phyloP scores from a whole-genome alignment of 2,888 invertebrate species.

The Lasioglossum lativentre region DNA sequence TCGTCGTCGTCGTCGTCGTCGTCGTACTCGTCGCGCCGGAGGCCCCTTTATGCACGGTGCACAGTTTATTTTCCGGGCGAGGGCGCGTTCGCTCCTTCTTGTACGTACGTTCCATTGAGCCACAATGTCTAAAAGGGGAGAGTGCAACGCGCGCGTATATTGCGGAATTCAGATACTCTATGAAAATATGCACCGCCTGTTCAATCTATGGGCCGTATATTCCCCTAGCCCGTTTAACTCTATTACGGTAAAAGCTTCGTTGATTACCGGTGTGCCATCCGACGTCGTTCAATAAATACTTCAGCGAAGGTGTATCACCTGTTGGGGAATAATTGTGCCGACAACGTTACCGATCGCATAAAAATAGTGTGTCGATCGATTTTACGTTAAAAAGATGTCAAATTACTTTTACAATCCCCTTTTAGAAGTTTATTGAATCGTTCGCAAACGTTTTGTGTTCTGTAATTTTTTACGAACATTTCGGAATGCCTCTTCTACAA shows the following conservation, averaged over 20 bases:
- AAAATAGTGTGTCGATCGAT: not conserved
- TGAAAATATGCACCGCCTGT: constrained; percentile 39
- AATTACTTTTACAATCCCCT: not conserved
- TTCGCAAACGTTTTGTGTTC: not conserved
- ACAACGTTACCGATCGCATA: not conserved
- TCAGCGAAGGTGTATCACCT: not conserved
- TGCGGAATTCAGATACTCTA: constrained; percentile 49
- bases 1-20: constrained; percentile 18
- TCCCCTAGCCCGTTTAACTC: constrained; percentile 21
- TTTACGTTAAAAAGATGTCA: not conserved
- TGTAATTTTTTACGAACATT: too few relatives aligned
- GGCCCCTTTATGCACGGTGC: too few relatives aligned
- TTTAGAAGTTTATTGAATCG: not conserved
- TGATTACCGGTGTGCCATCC: constrained; percentile 31
- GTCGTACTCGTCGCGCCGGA: constrained; percentile 10
- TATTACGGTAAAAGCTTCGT: constrained; percentile 39
- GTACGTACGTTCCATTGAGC: constrained; percentile 40
- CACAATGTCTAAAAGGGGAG: constrained; percentile 39
- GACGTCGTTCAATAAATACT: constrained; percentile 20
- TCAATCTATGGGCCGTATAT: constrained; percentile 32
- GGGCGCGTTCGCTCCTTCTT: constrained; percentile 12
- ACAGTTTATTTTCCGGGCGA: constrained; percentile 45
- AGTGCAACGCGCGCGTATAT: constrained; percentile 30
- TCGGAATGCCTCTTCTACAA: too few relatives aligned
- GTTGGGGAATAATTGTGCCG: not conserved